Conservation (phyloP, 1,140 invertebrate species). For the Atta texana region DNA sequence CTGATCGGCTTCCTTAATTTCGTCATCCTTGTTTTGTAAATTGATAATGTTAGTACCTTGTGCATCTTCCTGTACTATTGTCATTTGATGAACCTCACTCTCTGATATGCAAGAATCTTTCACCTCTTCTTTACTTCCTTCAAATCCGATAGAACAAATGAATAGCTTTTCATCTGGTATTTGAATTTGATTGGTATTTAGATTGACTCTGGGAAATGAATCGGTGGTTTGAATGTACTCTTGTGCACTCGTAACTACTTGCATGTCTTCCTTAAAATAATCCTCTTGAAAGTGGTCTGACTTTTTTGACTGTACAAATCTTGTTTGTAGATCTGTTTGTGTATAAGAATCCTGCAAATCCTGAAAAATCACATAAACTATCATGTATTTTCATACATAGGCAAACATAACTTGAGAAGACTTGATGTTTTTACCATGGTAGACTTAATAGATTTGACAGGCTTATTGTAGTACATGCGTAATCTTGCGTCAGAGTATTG, state of each 20-base stretch:
- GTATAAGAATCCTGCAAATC: constrained; percentile 81
- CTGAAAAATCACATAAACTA: constrained; percentile 39
- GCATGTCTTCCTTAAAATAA: constrained; percentile 83
- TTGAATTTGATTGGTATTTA: constrained; percentile 71
- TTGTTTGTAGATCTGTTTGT: constrained; percentile 81
- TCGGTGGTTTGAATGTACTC: constrained; percentile 69
- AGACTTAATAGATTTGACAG: constrained; percentile 73
- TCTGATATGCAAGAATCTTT: constrained; percentile 61
- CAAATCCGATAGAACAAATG: constrained; percentile 81
- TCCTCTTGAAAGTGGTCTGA: constrained; percentile 69
- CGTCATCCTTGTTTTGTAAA: constrained; percentile 56
- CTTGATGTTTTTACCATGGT: constrained; percentile 73
- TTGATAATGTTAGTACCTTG: constrained; percentile 44
- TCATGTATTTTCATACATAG: background rate
- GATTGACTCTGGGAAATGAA: constrained; percentile 58
- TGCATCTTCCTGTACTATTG: constrained; percentile 25
- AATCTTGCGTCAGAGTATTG: constrained; percentile 83
- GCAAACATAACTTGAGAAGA: background rate
- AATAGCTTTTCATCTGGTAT: constrained; percentile 82
- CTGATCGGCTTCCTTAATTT: constrained; percentile 44
- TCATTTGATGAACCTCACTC: constrained; percentile 58
- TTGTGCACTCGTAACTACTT: constrained; percentile 68
- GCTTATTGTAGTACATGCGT: constrained; percentile 83
- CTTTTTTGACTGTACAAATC: constrained; percentile 76
- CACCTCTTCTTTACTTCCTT: constrained; percentile 70